phyloP scores from a whole-genome alignment of 2,888 invertebrate species.

The Pycnomerus fuliginosus region DNA sequence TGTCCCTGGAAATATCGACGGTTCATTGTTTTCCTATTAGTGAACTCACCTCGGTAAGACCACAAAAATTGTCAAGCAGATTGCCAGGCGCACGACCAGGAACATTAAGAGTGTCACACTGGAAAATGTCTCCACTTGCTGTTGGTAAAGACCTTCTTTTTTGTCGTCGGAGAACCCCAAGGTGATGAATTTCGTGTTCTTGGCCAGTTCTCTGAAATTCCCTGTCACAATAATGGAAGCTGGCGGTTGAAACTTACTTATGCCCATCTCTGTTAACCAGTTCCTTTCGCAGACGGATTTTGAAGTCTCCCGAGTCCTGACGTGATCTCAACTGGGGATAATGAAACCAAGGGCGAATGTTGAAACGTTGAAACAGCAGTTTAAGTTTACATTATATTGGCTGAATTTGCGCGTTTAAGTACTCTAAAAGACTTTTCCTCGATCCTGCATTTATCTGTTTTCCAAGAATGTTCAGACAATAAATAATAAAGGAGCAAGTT shows the following conservation, averaged over 20 bases:
- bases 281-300: constrained; percentile 77
- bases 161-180: constrained; percentile 66
- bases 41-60: constrained; percentile 58
- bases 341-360: no score
- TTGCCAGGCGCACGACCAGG: constrained; percentile 61
- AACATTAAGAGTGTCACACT: constrained; percentile 65
- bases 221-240: background rate
- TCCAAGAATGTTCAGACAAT: no score
- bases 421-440: no score
- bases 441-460: no score
- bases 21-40: constrained; percentile 6
- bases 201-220: constrained; percentile 60
- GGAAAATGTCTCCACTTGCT: constrained; percentile 66
- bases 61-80: constrained; percentile 57
- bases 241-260: constrained; percentile 58
- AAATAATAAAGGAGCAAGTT: no score
- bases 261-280: constrained; percentile 81
- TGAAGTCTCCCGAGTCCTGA: constrained; percentile 78
- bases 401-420: no score
- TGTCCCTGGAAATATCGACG: constrained; percentile 33
- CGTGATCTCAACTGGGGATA: constrained; percentile 59
- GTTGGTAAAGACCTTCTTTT: constrained; percentile 67
- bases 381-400: no score
- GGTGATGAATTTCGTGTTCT: constrained; percentile 65
- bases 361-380: no score